Conservation (phyloP, 2,888 invertebrate species). For the Lochmaea crataegi region DNA sequence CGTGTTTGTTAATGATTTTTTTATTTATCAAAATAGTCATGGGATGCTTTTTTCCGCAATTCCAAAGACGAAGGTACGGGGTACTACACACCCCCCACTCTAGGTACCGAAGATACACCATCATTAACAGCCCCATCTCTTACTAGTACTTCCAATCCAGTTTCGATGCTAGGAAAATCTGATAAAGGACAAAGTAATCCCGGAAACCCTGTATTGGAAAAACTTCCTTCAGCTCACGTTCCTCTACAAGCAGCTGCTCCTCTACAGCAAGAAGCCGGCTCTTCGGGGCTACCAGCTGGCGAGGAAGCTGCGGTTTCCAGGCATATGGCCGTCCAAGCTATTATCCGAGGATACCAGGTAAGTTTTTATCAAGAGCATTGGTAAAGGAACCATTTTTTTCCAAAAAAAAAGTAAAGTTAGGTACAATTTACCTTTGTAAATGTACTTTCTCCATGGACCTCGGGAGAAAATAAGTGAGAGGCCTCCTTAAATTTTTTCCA, state of each 20-base stretch:
- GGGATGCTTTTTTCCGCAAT: slow-evolving; percentile 93
- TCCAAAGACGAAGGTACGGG: slow-evolving; percentile 84
- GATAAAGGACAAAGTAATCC: not conserved
- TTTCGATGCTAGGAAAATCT: not conserved
- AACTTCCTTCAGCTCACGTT: not conserved
- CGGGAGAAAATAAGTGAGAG: no score
- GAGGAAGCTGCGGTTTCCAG: slow-evolving; percentile 91
- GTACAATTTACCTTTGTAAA: no score
- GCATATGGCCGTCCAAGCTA: slow-evolving; percentile 96
- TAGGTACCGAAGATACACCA: slow-evolving; percentile 61
- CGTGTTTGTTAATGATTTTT: no score
- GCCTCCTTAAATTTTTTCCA: no score
- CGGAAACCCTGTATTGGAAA: not conserved
- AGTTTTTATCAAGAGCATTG: not conserved
- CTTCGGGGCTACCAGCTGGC: slow-evolving; percentile 62
- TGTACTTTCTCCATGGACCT: no score
- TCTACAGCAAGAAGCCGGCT: slow-evolving; percentile 2
- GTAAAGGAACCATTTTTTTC: no score
- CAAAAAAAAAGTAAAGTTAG: no score
- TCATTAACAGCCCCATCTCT: not conserved
- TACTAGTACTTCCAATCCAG: not conserved
- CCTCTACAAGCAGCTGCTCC: slow-evolving; percentile 1
- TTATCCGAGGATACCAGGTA: slow-evolving; percentile 99
- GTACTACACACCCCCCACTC: slow-evolving; percentile 79
- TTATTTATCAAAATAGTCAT: slow-evolving; percentile 71